Evolutionary conservation across 2,113 vertebrate genomes (phyloP).

Genomic region (Pedetes capensis): DNA sequence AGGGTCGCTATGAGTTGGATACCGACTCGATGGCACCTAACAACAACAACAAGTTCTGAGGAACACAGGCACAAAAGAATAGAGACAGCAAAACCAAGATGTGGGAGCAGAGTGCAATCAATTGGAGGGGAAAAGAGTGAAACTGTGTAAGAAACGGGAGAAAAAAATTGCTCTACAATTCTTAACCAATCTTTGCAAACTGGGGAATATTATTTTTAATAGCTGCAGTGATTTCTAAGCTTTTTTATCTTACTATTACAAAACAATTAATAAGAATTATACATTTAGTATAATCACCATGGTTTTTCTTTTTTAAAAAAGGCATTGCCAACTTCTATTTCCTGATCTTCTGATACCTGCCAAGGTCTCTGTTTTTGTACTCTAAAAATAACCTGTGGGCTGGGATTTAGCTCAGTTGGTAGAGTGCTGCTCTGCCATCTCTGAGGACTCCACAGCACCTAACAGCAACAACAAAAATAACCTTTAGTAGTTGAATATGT

Average conservation of each 20-base stretch:
- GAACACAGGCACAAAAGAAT: background rate
- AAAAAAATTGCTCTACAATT: too few relatives aligned
- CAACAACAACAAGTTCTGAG: too few relatives aligned
- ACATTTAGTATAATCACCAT: conserved; percentile 41
- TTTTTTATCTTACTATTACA: conserved; percentile 8
- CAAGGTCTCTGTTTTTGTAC: conserved; percentile 16
- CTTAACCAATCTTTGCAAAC: background rate
- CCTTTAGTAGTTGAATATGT: background rate
- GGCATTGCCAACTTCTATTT: background rate
- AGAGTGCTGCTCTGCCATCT: too few relatives aligned
- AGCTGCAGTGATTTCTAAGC: background rate
- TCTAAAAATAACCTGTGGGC: conserved; percentile 44
- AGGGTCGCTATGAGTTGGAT: too few relatives aligned
- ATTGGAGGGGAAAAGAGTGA: fast-evolving
- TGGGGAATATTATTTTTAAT: background rate
- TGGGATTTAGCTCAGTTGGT: too few relatives aligned
- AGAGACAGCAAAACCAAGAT: background rate
- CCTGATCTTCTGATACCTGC: conserved; percentile 8
- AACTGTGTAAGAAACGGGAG: fast-evolving
- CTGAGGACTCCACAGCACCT: too few relatives aligned
- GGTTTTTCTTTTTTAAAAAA: background rate
- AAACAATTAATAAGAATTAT: conserved; percentile 35
- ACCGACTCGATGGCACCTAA: too few relatives aligned
- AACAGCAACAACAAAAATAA: too few relatives aligned
- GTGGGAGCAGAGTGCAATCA: fast-evolving